Conservation (phyloP, 30 jellyfish, hydroid and myxozoan genomes). For the Aurelia aurita complex sp. Pacific region DNA sequence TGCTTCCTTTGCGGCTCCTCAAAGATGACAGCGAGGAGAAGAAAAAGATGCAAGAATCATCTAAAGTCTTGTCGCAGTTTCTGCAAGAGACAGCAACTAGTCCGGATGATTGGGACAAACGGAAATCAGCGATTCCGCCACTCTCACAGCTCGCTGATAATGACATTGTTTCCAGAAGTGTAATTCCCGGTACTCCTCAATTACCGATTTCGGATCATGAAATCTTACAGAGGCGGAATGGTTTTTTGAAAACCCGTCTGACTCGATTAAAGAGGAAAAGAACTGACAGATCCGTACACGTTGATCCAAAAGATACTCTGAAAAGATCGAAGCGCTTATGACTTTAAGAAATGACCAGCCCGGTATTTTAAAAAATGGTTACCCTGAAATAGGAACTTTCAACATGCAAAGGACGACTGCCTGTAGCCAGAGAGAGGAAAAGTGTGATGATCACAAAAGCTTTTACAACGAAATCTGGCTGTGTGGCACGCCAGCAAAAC, state of each 20-base stretch:
- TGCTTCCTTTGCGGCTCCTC: neutral
- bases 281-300: neutral
- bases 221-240: constrained; percentile 18
- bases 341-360: neutral
- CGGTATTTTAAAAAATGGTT: too few relatives aligned
- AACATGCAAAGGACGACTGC: too few relatives aligned
- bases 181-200: constrained; percentile 24
- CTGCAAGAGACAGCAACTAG: constrained; percentile 41
- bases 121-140: constrained; percentile 54
- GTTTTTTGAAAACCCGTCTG: constrained; percentile 41
- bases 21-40: constrained; percentile 7
- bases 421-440: too few relatives aligned
- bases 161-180: constrained; percentile 66
- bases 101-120: constrained; percentile 65
- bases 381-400: too few relatives aligned
- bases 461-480: too few relatives aligned
- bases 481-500: too few relatives aligned
- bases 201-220: constrained; percentile 44
- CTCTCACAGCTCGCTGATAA: neutral
- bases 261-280: constrained; percentile 61
- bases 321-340: constrained; percentile 37
- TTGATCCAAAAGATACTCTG: neutral
- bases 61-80: constrained; percentile 30
- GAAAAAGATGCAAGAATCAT: constrained; percentile 48
- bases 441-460: too few relatives aligned